Base-by-base conservation (phyloP, 2,113 vertebrate genomes). In the Microtus richardsoni region DNA sequence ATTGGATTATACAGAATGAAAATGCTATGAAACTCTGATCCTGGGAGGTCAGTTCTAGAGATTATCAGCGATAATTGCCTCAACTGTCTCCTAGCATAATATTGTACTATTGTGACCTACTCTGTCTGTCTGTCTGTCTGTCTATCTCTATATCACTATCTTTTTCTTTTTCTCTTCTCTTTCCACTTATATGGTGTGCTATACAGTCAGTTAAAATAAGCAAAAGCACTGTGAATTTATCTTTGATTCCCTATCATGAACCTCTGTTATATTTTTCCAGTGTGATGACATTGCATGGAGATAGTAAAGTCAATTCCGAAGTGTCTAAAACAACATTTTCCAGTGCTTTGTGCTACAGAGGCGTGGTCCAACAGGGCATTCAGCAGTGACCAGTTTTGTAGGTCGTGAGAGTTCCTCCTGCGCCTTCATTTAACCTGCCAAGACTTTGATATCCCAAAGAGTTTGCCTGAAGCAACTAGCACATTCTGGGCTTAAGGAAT, bases 381-480 rank as follows among this genome's bases (percentile, higher is more conserved):
- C 16, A 44, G 22, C 17, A 75, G 13, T 89, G 88, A 90, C 60
- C 74, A 47, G 88, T 85, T 94, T 96, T 91, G 52, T 22, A 90
- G 21, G 30, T 68, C 58, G 74, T 41, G 24, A 64, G 52, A n/a
- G 28, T 95, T 91, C 52, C 6, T 77, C 62, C 91, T 74, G n/a
- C 33, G 86, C 79, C 7, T 77, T 86, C 28, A 12, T 49, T 68
- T 93, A 95, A 93, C 49, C 33, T 91, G 89, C 75, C 71, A 89
- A 73, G 93, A 90, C 71, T 87, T 58, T 74, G 58, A 83, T 93
- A 92, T 88, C 73, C 66, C 24, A 92, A 85, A 89, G 39, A 96
- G 71, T 24, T 94, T 92, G 92, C 96, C 91, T 92, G 62, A 86
- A 97, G 96, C 96, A 96, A 93, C 66, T 73, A 87, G 77, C 47